Base-by-base conservation (phyloP, 2,888 invertebrate species). In the Drosophila sordidapex region DNA sequence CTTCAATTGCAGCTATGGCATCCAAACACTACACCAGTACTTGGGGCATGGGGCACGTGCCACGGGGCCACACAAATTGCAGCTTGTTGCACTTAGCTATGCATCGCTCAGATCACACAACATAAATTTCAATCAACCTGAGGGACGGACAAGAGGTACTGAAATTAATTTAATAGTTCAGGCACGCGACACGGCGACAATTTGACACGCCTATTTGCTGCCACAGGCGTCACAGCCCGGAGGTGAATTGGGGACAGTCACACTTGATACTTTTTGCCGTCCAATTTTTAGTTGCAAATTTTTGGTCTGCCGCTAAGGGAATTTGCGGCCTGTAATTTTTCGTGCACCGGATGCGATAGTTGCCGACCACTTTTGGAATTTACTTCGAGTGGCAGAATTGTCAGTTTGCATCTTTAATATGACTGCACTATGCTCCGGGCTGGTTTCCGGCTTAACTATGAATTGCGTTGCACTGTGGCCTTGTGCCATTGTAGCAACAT, bases 91-190 rank as follows among this genome's bases (percentile, higher is more conserved):
- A 78, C 72, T 81, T 76, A 79, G 54, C 64, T 70, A 67, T 49
- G 79, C 70, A 75, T 76, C 63, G 78, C 76, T 78, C 71, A 70
- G 86, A 86, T 90, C 81, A 65, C 79, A 83, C 74, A 83, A 75
- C 90, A 66, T 71, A 69, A 54, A 57, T 63, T 60, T 54, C 40
- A 52, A 74, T 82, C 63, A 79, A 82, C 62, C 87, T 85, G 76
- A 54, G 43, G 51, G 48, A 52, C 33, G 53, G 35, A 80, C 38
- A 53, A 56, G 31, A 65, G 49, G 61, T 31, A 71, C 54, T 57
- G 35, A 58, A 60, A 81, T 81, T 53, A 81, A 73, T 72, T 60
- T 69, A 62, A 56, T 27, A 49, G 36, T 27, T 56, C 46, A 57
- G 49, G 40, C 48, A 71, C 31, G 60, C 71, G 71, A 87, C 52